phyloP scores from a whole-genome alignment of 1,140 invertebrate genomes.

The Sinella curviseta region DNA sequence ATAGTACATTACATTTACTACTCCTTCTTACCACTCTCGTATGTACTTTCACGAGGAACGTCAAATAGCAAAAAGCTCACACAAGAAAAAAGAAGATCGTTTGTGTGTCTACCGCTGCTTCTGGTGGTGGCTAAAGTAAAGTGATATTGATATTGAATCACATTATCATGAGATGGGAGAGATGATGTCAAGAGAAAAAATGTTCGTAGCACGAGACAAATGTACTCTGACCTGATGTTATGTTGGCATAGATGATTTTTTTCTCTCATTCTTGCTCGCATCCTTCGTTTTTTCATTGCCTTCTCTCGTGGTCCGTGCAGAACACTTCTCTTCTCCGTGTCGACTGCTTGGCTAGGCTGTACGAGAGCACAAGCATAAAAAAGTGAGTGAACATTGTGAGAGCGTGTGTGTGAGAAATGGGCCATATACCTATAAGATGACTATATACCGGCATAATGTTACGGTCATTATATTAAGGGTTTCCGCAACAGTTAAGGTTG shows the following conservation, averaged over 20 bases:
- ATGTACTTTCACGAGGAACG: too few species aligned
- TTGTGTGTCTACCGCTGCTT: not conserved
- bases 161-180: conserved; percentile 45
- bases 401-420: not conserved
- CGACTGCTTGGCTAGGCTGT: not conserved
- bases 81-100: not conserved
- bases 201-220: conserved; percentile 32
- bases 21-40: too few species aligned
- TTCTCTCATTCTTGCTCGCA: not conserved
- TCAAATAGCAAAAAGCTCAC: not conserved
- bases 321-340: not conserved
- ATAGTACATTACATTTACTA: too few species aligned
- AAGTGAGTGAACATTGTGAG: too few species aligned
- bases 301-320: not conserved
- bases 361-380: too few species aligned
- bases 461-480: not conserved
- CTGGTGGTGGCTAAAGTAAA: conserved; percentile 8
- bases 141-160: conserved; percentile 47
- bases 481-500: not conserved
- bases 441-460: not conserved
- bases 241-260: conserved; percentile 34
- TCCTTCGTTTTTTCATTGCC: not conserved
- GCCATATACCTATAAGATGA: not conserved
- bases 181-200: conserved; percentile 19
- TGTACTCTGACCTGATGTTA: conserved; percentile 33